Conservation (phyloP, 2,113 vertebrate genomes). For the Sminthopsis crassicaudata region DNA sequence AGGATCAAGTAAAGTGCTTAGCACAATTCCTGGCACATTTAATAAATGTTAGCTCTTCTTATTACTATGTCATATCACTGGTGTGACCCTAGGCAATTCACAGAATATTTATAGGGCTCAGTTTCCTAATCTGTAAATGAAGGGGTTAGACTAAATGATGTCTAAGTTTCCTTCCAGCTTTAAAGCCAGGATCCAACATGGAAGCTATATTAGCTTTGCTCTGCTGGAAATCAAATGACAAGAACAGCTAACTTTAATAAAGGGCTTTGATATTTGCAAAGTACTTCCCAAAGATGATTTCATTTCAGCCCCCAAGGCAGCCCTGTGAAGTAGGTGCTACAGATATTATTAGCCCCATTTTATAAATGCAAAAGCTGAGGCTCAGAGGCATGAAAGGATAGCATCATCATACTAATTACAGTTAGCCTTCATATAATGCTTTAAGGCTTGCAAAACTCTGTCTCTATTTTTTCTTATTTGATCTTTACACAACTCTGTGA, state of each 20-base stretch:
- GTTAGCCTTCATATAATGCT: background rate
- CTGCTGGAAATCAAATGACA: background rate
- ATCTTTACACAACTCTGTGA: background rate
- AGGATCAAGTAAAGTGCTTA: background rate
- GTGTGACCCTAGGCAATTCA: background rate
- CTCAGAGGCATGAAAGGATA: background rate
- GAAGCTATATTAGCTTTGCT: background rate
- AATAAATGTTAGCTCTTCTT: background rate
- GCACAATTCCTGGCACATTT: background rate
- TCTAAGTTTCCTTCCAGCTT: background rate
- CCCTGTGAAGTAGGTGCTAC: background rate
- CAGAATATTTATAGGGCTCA: background rate
- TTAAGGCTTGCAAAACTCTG: background rate
- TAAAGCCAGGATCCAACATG: background rate
- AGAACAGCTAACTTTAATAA: background rate
- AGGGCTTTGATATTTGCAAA: background rate
- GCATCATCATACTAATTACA: background rate
- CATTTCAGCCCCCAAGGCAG: background rate
- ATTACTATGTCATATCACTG: background rate
- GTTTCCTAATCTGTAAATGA: background rate
- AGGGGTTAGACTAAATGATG: background rate
- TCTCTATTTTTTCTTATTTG: background rate
- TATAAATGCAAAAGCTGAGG: background rate
- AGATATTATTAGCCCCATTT: background rate
- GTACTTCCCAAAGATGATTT: too few relatives aligned